Conservation (phyloP, 1,140 invertebrate species). For the Neelides sp. region DNA sequence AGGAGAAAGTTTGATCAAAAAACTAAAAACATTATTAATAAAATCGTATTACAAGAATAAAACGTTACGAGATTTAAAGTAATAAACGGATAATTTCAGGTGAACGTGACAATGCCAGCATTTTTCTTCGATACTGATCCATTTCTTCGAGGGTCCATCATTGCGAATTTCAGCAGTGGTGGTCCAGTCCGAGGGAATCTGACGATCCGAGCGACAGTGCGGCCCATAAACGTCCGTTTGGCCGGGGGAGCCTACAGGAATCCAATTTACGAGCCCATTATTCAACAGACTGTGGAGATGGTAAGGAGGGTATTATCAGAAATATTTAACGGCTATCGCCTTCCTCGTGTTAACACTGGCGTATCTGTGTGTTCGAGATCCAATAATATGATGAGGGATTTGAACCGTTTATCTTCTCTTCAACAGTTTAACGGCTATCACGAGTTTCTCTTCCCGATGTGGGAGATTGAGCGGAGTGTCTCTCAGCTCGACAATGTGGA, state of each 20-base stretch:
- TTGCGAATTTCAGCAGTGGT: conserved; percentile 87
- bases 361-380: no score
- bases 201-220: conserved; percentile 62
- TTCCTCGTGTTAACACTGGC: no score
- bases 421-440: conserved; percentile 71
- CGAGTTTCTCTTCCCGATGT: conserved; percentile 68
- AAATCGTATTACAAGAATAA: conserved; percentile 32
- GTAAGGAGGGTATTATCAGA: no score
- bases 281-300: conserved; percentile 17
- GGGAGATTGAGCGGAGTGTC: conserved; percentile 55
- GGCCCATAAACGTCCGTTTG: conserved; percentile 41
- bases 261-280: conserved; percentile 14
- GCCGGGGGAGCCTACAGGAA: not conserved
- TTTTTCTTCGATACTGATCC: conserved; percentile 77
- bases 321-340: no score
- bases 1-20: no score
- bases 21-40: no score
- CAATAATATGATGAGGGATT: no score
- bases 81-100: conserved; percentile 47
- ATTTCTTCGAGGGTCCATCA: conserved; percentile 66
- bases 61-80: conserved; percentile 39
- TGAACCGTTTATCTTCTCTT: no score
- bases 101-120: conserved; percentile 89
- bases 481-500: conserved; percentile 62
- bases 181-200: conserved; percentile 71